Conservation (phyloP, 1,140 invertebrate genomes). For the Meloidogyne exigua region DNA sequence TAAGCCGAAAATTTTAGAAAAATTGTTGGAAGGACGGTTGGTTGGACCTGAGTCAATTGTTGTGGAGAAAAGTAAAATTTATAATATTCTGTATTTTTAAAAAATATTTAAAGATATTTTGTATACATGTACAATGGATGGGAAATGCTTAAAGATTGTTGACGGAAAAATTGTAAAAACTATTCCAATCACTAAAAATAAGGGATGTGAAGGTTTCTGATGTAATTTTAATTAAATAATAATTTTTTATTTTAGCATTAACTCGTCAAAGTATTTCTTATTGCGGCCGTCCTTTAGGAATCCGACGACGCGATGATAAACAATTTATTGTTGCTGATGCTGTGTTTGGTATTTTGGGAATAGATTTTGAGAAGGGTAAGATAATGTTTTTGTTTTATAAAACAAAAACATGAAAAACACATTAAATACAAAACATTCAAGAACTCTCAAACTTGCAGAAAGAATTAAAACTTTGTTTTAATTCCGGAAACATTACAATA, state of each 20-base stretch:
- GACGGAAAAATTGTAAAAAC: constrained; percentile 31
- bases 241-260: constrained; percentile 8
- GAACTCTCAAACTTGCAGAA: not conserved
- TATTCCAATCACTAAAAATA: constrained; percentile 28
- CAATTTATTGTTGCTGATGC: constrained; percentile 29
- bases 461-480: not conserved
- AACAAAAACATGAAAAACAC: not conserved
- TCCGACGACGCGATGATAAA: constrained; percentile 29
- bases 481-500: not conserved
- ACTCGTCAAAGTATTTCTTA: constrained; percentile 13
- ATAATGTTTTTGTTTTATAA: not conserved
- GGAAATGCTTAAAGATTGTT: constrained; percentile 36
- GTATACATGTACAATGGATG: constrained; percentile 29
- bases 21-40: constrained; percentile 19
- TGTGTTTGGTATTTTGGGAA: constrained; percentile 10
- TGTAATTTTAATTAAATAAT: not conserved
- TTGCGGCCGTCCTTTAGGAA: constrained; percentile 32
- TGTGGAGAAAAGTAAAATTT: constrained; percentile 19
- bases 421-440: not conserved
- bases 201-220: constrained; percentile 29
- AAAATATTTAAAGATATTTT: constrained; percentile 20
- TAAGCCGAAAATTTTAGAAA: constrained; percentile 25
- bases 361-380: constrained; percentile 42
- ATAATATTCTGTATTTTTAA: not conserved
- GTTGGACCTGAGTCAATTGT: constrained; percentile 23